Evolutionary conservation across 2,113 vertebrate genomes (phyloP), one percentile per base, ranked within the genome.

Genomic region (Pardalotus punctatus): DNA sequence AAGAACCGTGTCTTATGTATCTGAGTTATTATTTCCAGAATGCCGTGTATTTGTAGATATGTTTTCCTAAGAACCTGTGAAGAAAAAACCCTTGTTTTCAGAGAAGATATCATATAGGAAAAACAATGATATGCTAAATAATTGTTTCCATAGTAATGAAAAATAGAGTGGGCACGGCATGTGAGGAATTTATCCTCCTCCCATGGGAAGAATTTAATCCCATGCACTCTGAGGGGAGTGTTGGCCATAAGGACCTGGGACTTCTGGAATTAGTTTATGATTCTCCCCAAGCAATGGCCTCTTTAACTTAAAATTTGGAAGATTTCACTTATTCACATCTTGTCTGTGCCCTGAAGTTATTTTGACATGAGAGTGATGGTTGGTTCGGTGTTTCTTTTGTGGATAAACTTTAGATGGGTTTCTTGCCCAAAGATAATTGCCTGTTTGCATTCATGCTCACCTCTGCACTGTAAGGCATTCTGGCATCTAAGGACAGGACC

Each of bases 171-270:
- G 11, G 5, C 25, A 16, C 36, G 85, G 29, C 62, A 24, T 27
- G 69, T 45, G 25, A 69, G 38, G 45, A 47, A 28, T 6, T 69
- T 40, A 50, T 7, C 17, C 51, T 61, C n/a, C n/a, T n/a, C n/a
- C n/a, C n/a, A n/a, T n/a, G n/a, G n/a, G n/a, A n/a, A n/a, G n/a
- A n/a, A n/a, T n/a, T n/a, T n/a, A n/a, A n/a, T n/a, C 28, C 38
- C 0, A 1, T 18, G 22, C 16, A 3, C 40, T 77, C 45, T 0
- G 0, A 61, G 19, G 7, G 11, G 36, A 50, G 14, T 3, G 10
- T 9, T 86, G 40, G 11, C 29, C 27, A 1, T 36, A 15, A 45
- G 51, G 12, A 38, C 16, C 58, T 54, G 54, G 28, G 38, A 14
- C 4, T 40, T 73, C 42, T 73, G 42, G 29, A 70, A 45, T 47